Evolutionary conservation across 2,888 invertebrate genomes (phyloP), one percentile per base, ranked within the genome.

Genomic region (Phlogophora meticulosa): DNA sequence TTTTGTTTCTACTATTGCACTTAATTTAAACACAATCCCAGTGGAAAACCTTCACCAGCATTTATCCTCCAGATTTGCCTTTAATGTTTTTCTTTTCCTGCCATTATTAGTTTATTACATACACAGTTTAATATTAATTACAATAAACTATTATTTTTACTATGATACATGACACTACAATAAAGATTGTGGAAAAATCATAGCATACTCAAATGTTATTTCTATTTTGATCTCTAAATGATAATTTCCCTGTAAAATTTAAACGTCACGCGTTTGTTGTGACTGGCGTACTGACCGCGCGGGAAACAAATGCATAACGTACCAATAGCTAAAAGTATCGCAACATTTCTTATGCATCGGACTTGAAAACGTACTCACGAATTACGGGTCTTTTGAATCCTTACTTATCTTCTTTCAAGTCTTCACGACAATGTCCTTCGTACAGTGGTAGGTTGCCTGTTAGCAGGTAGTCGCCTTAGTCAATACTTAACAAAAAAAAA

Each of bases 191-290:
- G n/a, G n/a, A n/a, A 28, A 28, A 28, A 28, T 28, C 28, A 28
- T 28, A 28, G 28, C 28, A 28, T 28, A 28, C 5, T 28, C 28
- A 4, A 28, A 28, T 4, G 28, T 28, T 28, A 28, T 28, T 2
- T 24, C 1, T 1, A 24, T 17, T 46, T 7, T 32, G 13, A 32
- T 46, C 20, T 28, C 22, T 45, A 45, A 28, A 7, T 5, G 1
- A 20, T 28, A n/a, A 13, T 69, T 60, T 42, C 1, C 10, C 28
- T 43, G 36, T 22, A 70, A 49, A 72, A 7, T n/a, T 24, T 17
- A 49, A 22, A 63, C 0, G 32, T 45, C 5, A 65, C 22, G 13
- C 13, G n/a, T 24, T 66, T 71, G 71, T n/a, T 34, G 28, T 15
- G 22, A 70, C 45, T 43, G 20, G 36, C 20, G 3, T 24, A 32